phyloP scores from a whole-genome alignment of 1,140 invertebrate species.

The Subanguina moxae region DNA sequence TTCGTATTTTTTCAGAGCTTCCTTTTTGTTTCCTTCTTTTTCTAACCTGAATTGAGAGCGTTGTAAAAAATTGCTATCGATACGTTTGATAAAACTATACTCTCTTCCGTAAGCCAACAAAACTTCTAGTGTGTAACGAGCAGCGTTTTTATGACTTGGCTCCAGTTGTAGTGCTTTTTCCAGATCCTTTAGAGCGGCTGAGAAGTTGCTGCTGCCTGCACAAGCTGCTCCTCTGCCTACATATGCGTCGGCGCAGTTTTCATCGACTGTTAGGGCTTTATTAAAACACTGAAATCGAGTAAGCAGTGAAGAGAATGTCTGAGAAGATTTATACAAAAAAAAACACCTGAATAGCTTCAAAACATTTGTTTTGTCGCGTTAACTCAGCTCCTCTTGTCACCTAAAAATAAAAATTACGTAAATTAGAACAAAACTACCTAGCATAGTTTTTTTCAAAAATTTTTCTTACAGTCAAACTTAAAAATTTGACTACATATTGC shows the following conservation, averaged over 20 bases:
- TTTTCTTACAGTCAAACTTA: too few species aligned
- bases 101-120: conserved; percentile 20
- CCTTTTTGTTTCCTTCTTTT: conserved; percentile 13
- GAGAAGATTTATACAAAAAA: too few species aligned
- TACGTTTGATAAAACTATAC: conserved; percentile 20
- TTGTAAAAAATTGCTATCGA: not conserved
- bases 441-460: too few species aligned
- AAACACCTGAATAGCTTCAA: conserved; percentile 27
- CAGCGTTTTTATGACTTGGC: conserved; percentile 26
- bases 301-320: too few species aligned
- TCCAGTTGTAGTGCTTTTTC: conserved; percentile 32
- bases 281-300: conserved; percentile 25
- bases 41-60: conserved; percentile 17
- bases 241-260: conserved; percentile 29
- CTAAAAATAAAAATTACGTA: too few species aligned
- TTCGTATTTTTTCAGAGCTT: conserved; percentile 8
- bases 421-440: too few species aligned
- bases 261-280: conserved; percentile 25
- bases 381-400: conserved; percentile 26
- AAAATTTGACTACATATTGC: too few species aligned
- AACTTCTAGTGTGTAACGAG: conserved; percentile 29
- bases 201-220: conserved; percentile 26
- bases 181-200: conserved; percentile 27
- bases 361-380: conserved; percentile 30
- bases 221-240: conserved; percentile 32